phyloP scores from a whole-genome alignment of 2,113 vertebrate species.

The Callopanchax toddi region DNA sequence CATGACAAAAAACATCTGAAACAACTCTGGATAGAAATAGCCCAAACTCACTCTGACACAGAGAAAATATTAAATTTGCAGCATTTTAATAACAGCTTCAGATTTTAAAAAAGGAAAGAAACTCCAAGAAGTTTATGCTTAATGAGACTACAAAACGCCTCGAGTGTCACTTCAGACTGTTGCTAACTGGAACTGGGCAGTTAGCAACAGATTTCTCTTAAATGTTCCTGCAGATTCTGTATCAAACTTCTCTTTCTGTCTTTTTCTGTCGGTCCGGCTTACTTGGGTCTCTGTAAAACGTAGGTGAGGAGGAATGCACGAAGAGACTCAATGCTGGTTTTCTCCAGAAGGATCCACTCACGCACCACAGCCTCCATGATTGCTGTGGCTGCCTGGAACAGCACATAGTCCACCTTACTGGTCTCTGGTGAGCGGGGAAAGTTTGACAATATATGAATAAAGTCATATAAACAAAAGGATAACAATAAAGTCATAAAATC shows the following conservation, averaged over 20 bases:
- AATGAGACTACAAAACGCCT: too few species aligned
- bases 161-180: too few species aligned
- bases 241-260: neutral
- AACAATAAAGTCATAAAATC: neutral
- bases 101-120: too few species aligned
- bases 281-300: slow-evolving; percentile 98
- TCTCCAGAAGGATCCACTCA: slow-evolving; percentile 98
- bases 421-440: slow-evolving; percentile 85
- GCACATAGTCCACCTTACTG: slow-evolving; percentile 99
- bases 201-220: too few species aligned
- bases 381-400: slow-evolving; percentile 98
- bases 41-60: neutral
- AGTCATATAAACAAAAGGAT: neutral
- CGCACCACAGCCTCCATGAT: slow-evolving; percentile 98
- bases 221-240: too few species aligned
- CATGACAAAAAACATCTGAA: neutral
- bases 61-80: neutral
- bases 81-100: too few species aligned
- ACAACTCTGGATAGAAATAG: neutral
- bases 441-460: neutral
- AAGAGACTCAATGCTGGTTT: slow-evolving; percentile 94
- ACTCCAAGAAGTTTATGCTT: too few species aligned
- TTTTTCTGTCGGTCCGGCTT: slow-evolving; percentile 78
- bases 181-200: too few species aligned
- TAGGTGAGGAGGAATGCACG: slow-evolving; percentile 98